These are phyloP conservation scores for Cyclura pinguis DNA, from an alignment of 2,797 vertebrate species.

Conservation along the genomic window DNA sequence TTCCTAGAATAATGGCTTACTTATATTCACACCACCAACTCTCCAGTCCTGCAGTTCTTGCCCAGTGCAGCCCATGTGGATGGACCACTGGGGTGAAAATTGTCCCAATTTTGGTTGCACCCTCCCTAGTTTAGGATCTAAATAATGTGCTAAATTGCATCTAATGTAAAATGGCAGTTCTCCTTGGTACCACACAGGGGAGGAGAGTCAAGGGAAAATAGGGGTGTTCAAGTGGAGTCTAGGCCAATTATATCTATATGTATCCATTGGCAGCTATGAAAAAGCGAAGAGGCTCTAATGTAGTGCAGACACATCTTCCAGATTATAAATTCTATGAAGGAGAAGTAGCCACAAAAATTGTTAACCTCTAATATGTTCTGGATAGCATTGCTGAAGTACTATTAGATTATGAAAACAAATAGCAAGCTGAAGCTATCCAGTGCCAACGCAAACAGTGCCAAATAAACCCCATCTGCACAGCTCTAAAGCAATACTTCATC, in stretches of 20 bases:
- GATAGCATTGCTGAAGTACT: conserved; percentile 18
- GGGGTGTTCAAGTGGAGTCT: background rate
- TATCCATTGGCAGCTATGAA: background rate
- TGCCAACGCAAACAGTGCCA: background rate
- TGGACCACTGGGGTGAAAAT: too few species aligned
- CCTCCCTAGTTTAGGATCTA: background rate
- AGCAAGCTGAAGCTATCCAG: background rate
- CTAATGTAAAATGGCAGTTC: background rate
- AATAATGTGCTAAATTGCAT: background rate
- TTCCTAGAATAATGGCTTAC: too few species aligned
- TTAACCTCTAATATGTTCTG: background rate
- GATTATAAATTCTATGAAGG: background rate
- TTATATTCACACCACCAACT: too few species aligned
- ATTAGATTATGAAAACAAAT: conserved; percentile 8
- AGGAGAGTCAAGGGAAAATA: background rate
- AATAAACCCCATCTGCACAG: background rate
- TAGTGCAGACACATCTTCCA: background rate
- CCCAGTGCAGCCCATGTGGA: too few species aligned
- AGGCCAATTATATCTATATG: background rate
- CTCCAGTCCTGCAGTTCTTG: too few species aligned
- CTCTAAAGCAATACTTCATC: background rate
- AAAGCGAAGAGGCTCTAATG: background rate
- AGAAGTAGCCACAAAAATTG: background rate
- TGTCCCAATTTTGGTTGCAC: too few species aligned
- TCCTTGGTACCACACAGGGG: background rate